A percentile compares a stretch with the other conserved stretches of the same genome.
phyloP scores from a whole-genome alignment of 2,888 invertebrate species.

The Calameuta filiformis region DNA sequence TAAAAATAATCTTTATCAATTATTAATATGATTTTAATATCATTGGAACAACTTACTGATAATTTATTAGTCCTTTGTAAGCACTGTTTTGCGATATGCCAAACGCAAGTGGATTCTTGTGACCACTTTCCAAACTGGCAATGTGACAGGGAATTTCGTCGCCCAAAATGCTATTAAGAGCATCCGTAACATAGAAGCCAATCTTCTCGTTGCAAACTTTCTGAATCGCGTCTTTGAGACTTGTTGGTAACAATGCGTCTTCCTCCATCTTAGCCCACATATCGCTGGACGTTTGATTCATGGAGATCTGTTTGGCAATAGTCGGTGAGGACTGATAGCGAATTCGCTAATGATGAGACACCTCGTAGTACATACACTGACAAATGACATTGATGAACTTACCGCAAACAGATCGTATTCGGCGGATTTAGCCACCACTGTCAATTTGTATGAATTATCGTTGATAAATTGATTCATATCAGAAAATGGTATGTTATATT shows the following conservation, averaged over 20 bases:
- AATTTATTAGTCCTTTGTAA: conserved; percentile 43
- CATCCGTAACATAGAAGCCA: conserved; percentile 46
- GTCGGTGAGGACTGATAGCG: no score
- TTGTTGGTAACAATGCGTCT: conserved; percentile 33
- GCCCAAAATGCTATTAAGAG: conserved; percentile 28
- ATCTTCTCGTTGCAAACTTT: conserved; percentile 50
- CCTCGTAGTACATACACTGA: no score
- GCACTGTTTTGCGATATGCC: conserved; percentile 38
- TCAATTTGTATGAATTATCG: conserved; percentile 46
- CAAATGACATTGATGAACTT: conserved; percentile 8
- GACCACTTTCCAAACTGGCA: conserved; percentile 37
- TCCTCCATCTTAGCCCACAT: conserved; percentile 34
- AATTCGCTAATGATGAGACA: no score
- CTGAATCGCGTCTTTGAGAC: conserved; percentile 36
- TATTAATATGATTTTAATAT: no score
- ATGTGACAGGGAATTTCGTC: conserved; percentile 37
- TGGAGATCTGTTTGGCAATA: conserved; percentile 25
- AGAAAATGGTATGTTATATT: conserved; percentile 43
- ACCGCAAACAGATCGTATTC: conserved; percentile 45
- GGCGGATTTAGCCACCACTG: conserved; percentile 39
- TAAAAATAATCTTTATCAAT: no score
- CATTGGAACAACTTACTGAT: conserved; percentile 30
- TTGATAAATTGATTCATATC: conserved; percentile 43
- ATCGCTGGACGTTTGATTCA: conserved; percentile 25
- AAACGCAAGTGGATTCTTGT: conserved; percentile 43